phyloP scores from a whole-genome alignment of 2,888 invertebrate species.

The Fragum whitleyi region DNA sequence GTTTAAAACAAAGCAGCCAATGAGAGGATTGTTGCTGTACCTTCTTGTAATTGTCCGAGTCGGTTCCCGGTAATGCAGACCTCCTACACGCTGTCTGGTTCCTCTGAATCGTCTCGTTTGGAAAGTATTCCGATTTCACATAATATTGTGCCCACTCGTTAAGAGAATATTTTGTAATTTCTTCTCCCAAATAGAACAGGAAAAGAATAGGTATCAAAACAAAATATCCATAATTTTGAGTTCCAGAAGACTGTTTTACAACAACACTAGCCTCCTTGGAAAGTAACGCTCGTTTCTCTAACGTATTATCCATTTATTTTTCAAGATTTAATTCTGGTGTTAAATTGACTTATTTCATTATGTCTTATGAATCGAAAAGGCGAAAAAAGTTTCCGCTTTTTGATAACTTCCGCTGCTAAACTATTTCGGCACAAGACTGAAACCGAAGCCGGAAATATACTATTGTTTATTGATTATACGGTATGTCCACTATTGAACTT shows the following conservation, averaged over 20 bases:
- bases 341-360: too few species aligned
- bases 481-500: too few species aligned
- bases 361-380: too few species aligned
- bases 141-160: constrained; percentile 55
- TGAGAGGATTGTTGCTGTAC: constrained; percentile 35
- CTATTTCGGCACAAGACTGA: too few species aligned
- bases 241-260: background rate
- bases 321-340: too few species aligned
- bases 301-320: too few species aligned
- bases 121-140: constrained; percentile 24
- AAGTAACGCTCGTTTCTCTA: too few species aligned
- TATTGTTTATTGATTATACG: too few species aligned
- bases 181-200: constrained; percentile 11
- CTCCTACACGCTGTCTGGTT: constrained; percentile 22
- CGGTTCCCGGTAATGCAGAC: background rate
- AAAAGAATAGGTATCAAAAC: constrained; percentile 16
- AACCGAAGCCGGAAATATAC: too few species aligned
- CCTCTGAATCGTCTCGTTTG: constrained; percentile 13
- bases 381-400: too few species aligned
- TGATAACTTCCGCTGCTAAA: too few species aligned
- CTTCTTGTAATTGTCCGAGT: background rate
- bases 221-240: background rate
- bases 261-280: background rate
- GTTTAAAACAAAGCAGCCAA: constrained; percentile 38
- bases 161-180: constrained; percentile 35